Base-by-base conservation (phyloP, 2,888 invertebrate genomes). In the Zeuzera pyrina region DNA sequence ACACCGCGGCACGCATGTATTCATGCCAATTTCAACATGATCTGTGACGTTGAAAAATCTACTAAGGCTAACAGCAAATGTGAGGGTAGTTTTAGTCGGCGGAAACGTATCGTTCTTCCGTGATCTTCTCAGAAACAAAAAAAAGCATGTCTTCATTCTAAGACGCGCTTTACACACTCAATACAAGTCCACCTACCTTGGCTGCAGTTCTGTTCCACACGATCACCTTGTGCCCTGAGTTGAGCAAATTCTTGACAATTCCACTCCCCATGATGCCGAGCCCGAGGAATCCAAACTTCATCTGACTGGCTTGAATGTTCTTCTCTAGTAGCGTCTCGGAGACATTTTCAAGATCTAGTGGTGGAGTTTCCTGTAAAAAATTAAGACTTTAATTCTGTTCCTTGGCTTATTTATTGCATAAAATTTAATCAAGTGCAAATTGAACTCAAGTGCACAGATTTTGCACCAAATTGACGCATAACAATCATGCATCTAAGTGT, bases 251-350 rank as follows among this genome's bases (percentile, higher is more conserved):
- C 86, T 95, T 96, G 11, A 97, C 96, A 60, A 98, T 93, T 14
- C 95, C 95, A 38, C 92, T 90, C 30, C 97, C 97, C 93, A 98
- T 97, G 60, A 94, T 94, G 34, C 97, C 97, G 16, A 98, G 86
- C 0, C 98, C 98, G 15, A 98, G 88, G 77, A 98, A 97, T 15
- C 98, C 98, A 66, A 98, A 97, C 59, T 91, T 92, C 73, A 93
- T 87, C 43, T 87, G 87, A 12, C 96, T 94, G 1, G 97, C 92
- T 39, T 88, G 88, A 44, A 97, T 94, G 47, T 94, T 91, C 72
- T 94, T 95, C 55, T 91, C 91, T 50, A 91, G 90, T 8, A 95
- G 72, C 0, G 91, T 90, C 46, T 92, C 90, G 0, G 92, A 90
- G 1, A 92, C 87, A 31, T 88, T 89, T 66, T 88, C 89, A 56